These are phyloP conservation scores for Rostratula benghalensis DNA, from an alignment of 2,113 vertebrate species.

Conservation along the genomic window DNA sequence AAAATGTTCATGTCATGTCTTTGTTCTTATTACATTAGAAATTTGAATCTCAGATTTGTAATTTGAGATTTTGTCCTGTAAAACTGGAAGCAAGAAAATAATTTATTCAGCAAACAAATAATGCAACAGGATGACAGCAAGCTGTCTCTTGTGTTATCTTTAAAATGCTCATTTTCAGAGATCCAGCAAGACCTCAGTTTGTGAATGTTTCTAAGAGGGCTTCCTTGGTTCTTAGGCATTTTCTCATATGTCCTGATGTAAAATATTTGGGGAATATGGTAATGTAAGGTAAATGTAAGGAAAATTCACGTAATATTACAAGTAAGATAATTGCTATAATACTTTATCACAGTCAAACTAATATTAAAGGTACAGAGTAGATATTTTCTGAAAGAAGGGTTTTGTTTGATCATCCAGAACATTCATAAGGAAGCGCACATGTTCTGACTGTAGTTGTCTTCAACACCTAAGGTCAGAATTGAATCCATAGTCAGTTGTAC, in stretches of 20 bases:
- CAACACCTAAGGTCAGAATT: neutral
- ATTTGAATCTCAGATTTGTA: neutral
- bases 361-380: neutral
- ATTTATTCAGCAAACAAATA: neutral
- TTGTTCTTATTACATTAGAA: neutral
- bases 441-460: fast-evolving
- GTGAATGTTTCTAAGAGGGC: neutral
- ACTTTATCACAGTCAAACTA: neutral
- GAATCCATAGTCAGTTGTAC: neutral
- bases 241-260: neutral
- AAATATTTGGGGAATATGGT: neutral
- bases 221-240: neutral
- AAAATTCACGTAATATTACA: neutral
- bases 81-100: neutral
- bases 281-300: neutral
- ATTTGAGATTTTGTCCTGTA: neutral
- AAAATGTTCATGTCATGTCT: neutral
- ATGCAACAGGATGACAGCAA: neutral
- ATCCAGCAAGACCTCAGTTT: neutral
- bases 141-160: neutral
- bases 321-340: neutral
- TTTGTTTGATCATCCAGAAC: neutral
- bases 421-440: neutral
- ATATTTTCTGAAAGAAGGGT: neutral
- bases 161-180: neutral